phyloP scores from a whole-genome alignment of 2,888 invertebrate species.

The Leucoma salicis region DNA sequence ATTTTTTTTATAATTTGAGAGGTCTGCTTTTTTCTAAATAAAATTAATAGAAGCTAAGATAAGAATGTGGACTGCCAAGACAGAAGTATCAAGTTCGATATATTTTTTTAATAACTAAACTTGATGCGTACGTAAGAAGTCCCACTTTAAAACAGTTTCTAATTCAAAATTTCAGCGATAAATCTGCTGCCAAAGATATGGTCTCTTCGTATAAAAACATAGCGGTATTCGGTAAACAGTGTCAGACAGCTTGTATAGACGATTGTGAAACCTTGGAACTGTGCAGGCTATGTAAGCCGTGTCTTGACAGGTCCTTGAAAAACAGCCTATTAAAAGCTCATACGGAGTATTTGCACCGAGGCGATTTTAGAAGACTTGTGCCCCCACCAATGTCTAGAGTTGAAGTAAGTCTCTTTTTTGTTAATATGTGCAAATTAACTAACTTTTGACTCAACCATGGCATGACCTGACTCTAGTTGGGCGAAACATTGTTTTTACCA shows the following conservation, averaged over 20 bases:
- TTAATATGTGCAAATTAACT: too few species aligned
- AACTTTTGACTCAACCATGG: too few species aligned
- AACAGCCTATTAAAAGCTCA: constrained; percentile 85
- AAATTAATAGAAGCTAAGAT: too few species aligned
- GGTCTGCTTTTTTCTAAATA: too few species aligned
- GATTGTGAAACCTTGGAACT: constrained; percentile 81
- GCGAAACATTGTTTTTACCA: too few species aligned
- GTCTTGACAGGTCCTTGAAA: constrained; percentile 84
- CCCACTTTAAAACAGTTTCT: too few species aligned
- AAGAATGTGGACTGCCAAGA: too few species aligned
- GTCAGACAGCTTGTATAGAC: constrained; percentile 69
- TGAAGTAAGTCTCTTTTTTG: constrained; percentile 13
- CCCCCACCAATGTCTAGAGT: constrained; percentile 85
- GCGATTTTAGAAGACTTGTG: constrained; percentile 90
- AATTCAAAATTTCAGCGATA: constrained; percentile 55
- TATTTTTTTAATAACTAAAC: too few species aligned
- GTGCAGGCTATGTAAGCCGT: constrained; percentile 91
- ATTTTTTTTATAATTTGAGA: too few species aligned
- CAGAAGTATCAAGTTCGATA: too few species aligned
- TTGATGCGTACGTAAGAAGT: too few species aligned
- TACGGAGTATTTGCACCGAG: constrained; percentile 90
- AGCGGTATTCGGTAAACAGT: constrained; percentile 87
- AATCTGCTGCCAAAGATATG: constrained; percentile 80
- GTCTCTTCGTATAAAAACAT: constrained; percentile 90
- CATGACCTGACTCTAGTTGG: too few species aligned